A percentile compares a stretch with the other conserved stretches of the same genome.
These are phyloP conservation scores for Beroe ovata DNA, from an alignment of 37 sponge, comb jelly and placozoan species.

Conservation along the genomic window DNA sequence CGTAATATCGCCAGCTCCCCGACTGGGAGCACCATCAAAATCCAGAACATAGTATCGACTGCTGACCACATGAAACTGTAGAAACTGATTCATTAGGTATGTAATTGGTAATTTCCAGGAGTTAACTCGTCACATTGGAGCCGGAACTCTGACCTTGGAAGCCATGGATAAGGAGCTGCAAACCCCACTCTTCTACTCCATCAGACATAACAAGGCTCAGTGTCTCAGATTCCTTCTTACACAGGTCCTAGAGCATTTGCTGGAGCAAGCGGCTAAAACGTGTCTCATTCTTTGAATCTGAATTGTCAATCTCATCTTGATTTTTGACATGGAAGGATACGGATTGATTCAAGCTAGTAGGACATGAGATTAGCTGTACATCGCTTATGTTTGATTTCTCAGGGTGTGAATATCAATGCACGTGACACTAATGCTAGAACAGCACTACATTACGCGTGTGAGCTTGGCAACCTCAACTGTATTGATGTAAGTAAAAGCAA, in stretches of 20 bases:
- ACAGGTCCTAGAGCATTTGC: constrained; percentile 32
- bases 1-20: too few species aligned
- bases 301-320: too few species aligned
- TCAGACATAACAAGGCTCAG: constrained; percentile 6
- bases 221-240: constrained; percentile 38
- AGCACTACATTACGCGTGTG: constrained; percentile 51
- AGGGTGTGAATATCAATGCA: constrained; percentile 59
- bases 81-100: too few species aligned
- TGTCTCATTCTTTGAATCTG: too few species aligned
- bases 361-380: neutral
- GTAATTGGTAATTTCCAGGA: constrained; percentile 46
- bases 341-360: too few species aligned
- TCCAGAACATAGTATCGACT: too few species aligned
- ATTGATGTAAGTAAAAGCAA: constrained; percentile 42
- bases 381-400: neutral
- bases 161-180: constrained; percentile 41
- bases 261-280: too few species aligned
- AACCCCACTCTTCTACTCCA: constrained; percentile 38
- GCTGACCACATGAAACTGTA: too few species aligned
- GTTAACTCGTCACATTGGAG: constrained; percentile 51
- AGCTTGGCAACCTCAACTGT: constrained; percentile 7
- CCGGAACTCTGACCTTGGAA: constrained; percentile 50
- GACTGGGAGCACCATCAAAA: too few species aligned
- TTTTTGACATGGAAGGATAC: too few species aligned
- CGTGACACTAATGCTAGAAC: constrained; percentile 36